These are phyloP conservation scores for Gryllus longicercus DNA, from an alignment of 2,888 invertebrate genomes.

Conservation along the genomic window DNA sequence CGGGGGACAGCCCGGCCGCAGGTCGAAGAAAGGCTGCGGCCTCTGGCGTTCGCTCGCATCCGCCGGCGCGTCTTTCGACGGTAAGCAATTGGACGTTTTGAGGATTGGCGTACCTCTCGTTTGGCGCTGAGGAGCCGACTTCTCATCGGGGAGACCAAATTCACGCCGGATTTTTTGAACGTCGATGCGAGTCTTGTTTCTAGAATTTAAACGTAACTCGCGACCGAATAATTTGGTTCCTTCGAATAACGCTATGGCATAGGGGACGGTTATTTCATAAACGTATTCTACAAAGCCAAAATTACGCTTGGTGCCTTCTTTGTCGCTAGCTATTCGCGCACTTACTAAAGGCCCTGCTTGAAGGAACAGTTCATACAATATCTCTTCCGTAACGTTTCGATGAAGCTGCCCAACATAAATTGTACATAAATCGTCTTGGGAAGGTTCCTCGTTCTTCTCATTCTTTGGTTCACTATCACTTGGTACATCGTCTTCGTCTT, in stretches of 20 bases:
- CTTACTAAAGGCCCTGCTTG: not conserved
- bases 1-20: too few relatives aligned
- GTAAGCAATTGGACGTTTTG: too few relatives aligned
- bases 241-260: not conserved
- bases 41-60: too few relatives aligned
- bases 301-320: not conserved
- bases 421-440: not conserved
- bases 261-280: not conserved
- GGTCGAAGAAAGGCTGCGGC: too few relatives aligned
- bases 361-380: not conserved
- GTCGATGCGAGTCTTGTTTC: not conserved
- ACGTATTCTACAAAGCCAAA: slow-evolving; percentile 4
- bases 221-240: slow-evolving; percentile 1
- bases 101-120: too few relatives aligned
- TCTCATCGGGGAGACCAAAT: not conserved
- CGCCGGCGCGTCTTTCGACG: too few relatives aligned
- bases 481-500: too few relatives aligned
- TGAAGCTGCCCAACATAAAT: not conserved
- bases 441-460: not conserved
- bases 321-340: not conserved
- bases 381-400: not conserved
- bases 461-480: not conserved
- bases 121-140: too few relatives aligned
- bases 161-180: not conserved
- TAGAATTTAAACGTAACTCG: not conserved